Conservation (phyloP, 2,113 vertebrate species). For the Siniperca chuatsi region DNA sequence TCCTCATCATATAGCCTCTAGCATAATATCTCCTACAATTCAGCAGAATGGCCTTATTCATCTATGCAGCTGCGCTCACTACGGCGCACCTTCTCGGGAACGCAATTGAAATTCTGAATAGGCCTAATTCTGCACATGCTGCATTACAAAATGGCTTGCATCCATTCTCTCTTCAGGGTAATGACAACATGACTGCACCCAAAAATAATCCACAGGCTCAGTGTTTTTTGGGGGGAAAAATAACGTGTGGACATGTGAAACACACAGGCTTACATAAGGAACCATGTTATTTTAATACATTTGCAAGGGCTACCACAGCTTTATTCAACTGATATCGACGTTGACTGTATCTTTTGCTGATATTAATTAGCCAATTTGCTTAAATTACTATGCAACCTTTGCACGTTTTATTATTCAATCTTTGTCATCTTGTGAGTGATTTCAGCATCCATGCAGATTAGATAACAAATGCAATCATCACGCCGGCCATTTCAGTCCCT, state of each 20-base stretch:
- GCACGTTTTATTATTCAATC: conserved; percentile 23
- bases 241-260: not conserved
- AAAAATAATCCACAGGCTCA: conserved; percentile 40
- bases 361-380: conserved; percentile 46
- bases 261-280: conserved; percentile 27
- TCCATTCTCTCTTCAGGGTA: conserved; percentile 75
- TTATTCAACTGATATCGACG: conserved; percentile 41
- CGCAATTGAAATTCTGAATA: conserved; percentile 85
- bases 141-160: conserved; percentile 87
- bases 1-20: conserved; percentile 65
- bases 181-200: conserved; percentile 78
- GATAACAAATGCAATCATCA: conserved; percentile 65
- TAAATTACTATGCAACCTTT: conserved; percentile 24
- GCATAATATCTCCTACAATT: conserved; percentile 78
- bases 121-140: conserved; percentile 85
- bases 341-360: not conserved
- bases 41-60: conserved; percentile 83
- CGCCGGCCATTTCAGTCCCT: conserved; percentile 70
- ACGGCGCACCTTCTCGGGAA: conserved; percentile 83
- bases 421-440: conserved; percentile 22
- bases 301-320: conserved; percentile 14
- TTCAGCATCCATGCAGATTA: conserved; percentile 46
- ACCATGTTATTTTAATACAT: conserved; percentile 28
- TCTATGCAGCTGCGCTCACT: conserved; percentile 83
- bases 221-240: not conserved